Percentiles rank a stretch among this genome's conserved stretches.
phyloP scores from a whole-genome alignment of 2,113 vertebrate species.

The Leptobrachium ailaonicum region DNA sequence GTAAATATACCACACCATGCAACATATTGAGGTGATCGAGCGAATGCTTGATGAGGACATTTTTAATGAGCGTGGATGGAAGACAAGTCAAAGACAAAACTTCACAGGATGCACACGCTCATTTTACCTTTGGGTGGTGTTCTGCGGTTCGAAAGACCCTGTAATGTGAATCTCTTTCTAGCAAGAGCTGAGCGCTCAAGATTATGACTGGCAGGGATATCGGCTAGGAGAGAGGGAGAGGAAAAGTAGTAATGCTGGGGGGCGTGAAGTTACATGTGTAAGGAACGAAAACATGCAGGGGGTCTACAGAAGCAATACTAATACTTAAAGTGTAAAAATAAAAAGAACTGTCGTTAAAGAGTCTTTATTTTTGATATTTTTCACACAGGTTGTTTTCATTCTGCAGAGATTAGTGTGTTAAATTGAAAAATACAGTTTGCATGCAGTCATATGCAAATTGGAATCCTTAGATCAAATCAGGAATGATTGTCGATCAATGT shows the following conservation, averaged over 20 bases:
- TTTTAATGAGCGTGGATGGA: slow-evolving; percentile 48
- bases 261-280: slow-evolving; percentile 65
- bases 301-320: slow-evolving; percentile 39
- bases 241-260: slow-evolving; percentile 66
- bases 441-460: no score
- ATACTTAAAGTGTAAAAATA: no score
- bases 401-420: no score
- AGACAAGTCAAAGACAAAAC: slow-evolving; percentile 52
- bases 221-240: slow-evolving; percentile 74
- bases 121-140: slow-evolving; percentile 84
- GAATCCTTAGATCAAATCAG: no score
- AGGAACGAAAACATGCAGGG: slow-evolving; percentile 51
- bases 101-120: slow-evolving; percentile 53
- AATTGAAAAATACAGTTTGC: no score
- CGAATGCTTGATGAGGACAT: neutral
- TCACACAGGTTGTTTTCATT: no score
- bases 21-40: slow-evolving; percentile 1
- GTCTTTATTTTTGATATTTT: no score
- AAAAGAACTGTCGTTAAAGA: no score
- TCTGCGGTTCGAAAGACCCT: slow-evolving; percentile 86
- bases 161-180: slow-evolving; percentile 88
- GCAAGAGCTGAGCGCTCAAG: slow-evolving; percentile 77
- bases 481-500: no score
- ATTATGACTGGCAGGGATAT: slow-evolving; percentile 75
- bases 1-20: neutral